These are phyloP conservation scores for Sebastiscus tertius DNA, from an alignment of 2,797 vertebrate genomes.

Conservation along the genomic window DNA sequence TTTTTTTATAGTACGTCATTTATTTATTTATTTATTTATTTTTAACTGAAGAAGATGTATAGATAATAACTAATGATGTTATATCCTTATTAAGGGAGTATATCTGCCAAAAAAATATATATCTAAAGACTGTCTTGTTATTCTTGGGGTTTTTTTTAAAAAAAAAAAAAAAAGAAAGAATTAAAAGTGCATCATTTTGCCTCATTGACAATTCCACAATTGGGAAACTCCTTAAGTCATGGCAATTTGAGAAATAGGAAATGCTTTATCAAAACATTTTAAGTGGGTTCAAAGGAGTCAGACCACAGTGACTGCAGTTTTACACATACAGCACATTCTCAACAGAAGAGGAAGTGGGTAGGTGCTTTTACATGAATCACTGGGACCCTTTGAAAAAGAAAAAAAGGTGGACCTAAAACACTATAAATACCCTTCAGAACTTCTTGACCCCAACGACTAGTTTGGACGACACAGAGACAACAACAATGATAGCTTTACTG, in stretches of 20 bases:
- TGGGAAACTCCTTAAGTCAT: neutral
- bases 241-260: neutral
- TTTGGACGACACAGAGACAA: slow-evolving; percentile 47
- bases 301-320: slow-evolving; percentile 46
- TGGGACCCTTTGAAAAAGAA: slow-evolving; percentile 34
- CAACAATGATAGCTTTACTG: slow-evolving; percentile 71
- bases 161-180: neutral
- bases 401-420: slow-evolving; percentile 27
- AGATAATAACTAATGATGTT: neutral
- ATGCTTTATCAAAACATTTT: slow-evolving; percentile 34
- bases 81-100: neutral
- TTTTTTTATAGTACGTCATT: neutral
- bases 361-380: slow-evolving; percentile 87
- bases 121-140: neutral
- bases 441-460: slow-evolving; percentile 33
- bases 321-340: slow-evolving; percentile 60
- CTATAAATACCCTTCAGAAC: slow-evolving; percentile 76
- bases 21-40: neutral
- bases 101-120: neutral
- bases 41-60: neutral
- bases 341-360: slow-evolving; percentile 78
- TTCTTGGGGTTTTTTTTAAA: neutral
- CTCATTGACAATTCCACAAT: neutral
- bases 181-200: neutral
- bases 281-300: slow-evolving; percentile 33